Conservation (phyloP, 2,113 vertebrate species). For the Trematomus loennbergii region DNA sequence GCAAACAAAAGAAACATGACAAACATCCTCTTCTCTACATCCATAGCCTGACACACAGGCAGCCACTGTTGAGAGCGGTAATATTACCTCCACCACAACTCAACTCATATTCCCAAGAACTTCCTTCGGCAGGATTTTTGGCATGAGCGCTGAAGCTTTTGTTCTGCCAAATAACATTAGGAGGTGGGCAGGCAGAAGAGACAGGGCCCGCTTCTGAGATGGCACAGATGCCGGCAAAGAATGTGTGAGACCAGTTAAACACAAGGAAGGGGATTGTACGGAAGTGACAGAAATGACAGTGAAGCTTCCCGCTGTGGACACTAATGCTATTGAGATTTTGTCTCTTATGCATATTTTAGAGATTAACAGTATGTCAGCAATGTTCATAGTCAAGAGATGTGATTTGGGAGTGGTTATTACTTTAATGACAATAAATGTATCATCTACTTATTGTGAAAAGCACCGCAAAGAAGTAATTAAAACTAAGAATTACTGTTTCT, state of each 20-base stretch:
- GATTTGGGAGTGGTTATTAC: slow-evolving; percentile 40
- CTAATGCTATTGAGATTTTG: slow-evolving; percentile 60
- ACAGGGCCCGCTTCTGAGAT: slow-evolving; percentile 72
- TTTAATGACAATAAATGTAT: slow-evolving; percentile 41
- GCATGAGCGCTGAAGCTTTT: slow-evolving; percentile 71
- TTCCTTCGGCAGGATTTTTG: slow-evolving; percentile 68
- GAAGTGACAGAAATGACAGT: slow-evolving; percentile 65
- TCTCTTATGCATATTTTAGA: slow-evolving; percentile 51
- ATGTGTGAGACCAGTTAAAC: slow-evolving; percentile 68
- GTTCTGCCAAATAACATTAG: slow-evolving; percentile 81
- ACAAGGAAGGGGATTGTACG: slow-evolving; percentile 55
- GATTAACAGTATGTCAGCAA: slow-evolving; percentile 54
- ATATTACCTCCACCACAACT: slow-evolving; percentile 75
- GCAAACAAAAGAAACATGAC: slow-evolving; percentile 81
- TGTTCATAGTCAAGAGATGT: slow-evolving; percentile 25
- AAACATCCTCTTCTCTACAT: slow-evolving; percentile 71
- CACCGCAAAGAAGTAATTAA: slow-evolving; percentile 34
- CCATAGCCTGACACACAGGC: slow-evolving; percentile 74
- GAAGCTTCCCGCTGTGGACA: slow-evolving; percentile 54
- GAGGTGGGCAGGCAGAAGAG: slow-evolving; percentile 75
- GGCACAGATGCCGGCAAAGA: slow-evolving; percentile 65
- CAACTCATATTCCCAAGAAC: slow-evolving; percentile 71
- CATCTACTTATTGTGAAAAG: slow-evolving; percentile 21
- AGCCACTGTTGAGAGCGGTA: slow-evolving; percentile 67
- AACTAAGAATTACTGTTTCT: slow-evolving; percentile 25